Evolutionary conservation across 2,888 invertebrate species (phyloP).

Genomic region (Zelleria hepariella): DNA sequence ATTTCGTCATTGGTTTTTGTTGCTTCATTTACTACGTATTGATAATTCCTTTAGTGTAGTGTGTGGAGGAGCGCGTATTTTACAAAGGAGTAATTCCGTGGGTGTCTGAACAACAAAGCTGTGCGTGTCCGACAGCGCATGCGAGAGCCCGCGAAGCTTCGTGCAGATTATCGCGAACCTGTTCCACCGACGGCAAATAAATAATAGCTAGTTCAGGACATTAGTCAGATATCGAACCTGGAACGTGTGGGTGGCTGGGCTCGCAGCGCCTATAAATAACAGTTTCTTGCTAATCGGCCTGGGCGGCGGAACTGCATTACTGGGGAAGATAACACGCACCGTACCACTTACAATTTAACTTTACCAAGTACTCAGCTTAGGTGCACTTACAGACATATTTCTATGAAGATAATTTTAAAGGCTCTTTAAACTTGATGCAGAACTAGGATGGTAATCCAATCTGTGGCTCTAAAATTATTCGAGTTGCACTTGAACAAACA

Average conservation of each 20-base stretch:
- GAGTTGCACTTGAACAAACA: background rate
- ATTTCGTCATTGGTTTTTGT: no score
- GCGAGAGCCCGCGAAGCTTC: constrained; percentile 20
- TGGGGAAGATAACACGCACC: background rate
- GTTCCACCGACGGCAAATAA: constrained; percentile 34
- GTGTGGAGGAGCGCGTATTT: background rate
- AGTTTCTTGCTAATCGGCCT: constrained; percentile 21
- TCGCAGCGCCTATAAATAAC: constrained; percentile 20
- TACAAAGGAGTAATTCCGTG: background rate
- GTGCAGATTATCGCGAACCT: constrained; percentile 42
- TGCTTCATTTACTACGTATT: no score
- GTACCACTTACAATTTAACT: background rate
- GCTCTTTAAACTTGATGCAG: background rate
- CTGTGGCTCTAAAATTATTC: background rate
- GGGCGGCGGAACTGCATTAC: constrained; percentile 6
- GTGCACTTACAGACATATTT: background rate
- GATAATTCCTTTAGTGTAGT: no score
- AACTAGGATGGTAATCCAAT: background rate
- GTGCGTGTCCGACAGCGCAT: constrained; percentile 12
- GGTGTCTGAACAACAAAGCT: background rate
- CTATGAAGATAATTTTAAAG: background rate
- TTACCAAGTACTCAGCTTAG: background rate
- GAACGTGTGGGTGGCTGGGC: constrained; percentile 35
- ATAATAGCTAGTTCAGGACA: constrained; percentile 51
- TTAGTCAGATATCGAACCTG: constrained; percentile 49